Percentiles rank a stretch among this genome's conserved stretches.
Evolutionary conservation across 2,113 vertebrate species (phyloP).

Genomic region (Picathartes gymnocephalus): DNA sequence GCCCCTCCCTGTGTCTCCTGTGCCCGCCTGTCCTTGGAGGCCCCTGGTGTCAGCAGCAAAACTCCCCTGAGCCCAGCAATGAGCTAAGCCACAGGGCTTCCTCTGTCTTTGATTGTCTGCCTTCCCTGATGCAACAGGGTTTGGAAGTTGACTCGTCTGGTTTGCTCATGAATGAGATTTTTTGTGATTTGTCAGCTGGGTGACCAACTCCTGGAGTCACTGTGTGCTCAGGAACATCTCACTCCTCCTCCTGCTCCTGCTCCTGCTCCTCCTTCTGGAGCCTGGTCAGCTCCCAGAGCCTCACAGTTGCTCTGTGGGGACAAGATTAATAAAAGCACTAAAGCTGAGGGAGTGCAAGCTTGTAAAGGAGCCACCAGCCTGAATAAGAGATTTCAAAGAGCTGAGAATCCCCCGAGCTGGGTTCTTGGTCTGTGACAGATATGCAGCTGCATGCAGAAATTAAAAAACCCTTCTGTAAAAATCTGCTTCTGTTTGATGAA

Average conservation of each 20-base stretch:
- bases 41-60: accelerated
- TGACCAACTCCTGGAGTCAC: background rate
- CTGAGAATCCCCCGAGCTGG: background rate
- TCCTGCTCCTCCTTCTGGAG: background rate
- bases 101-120: accelerated
- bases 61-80: accelerated
- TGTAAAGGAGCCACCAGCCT: background rate
- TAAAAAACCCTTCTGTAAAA: background rate
- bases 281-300: background rate
- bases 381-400: background rate
- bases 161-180: background rate
- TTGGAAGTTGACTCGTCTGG: background rate
- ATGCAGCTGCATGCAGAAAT: background rate
- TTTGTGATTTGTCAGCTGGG: background rate
- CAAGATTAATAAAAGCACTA: background rate
- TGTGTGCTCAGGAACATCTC: background rate
- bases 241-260: background rate
- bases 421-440: background rate
- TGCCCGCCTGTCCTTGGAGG: background rate
- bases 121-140: background rate
- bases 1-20: background rate
- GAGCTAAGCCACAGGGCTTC: background rate
- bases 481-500: background rate
- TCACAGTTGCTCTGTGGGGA: background rate
- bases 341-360: background rate